Evolutionary conservation across 2,113 vertebrate genomes (phyloP).

Genomic region (Nymphicus hollandicus): DNA sequence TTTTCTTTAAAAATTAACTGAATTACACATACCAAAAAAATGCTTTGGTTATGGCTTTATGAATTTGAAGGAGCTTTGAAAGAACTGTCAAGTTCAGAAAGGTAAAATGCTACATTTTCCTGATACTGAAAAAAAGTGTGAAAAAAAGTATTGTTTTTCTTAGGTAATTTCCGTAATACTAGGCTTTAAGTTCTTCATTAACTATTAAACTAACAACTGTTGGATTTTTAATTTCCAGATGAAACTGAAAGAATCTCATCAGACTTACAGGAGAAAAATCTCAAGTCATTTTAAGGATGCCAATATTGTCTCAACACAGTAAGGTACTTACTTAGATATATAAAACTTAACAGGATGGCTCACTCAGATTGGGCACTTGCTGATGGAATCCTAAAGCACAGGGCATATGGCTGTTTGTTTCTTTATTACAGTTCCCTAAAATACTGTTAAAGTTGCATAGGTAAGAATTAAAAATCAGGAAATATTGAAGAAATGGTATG

Average conservation of each 20-base stretch:
- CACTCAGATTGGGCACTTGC: accelerated
- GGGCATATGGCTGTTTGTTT: background rate
- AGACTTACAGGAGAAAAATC: background rate
- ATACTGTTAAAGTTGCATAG: background rate
- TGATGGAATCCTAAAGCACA: background rate
- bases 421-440: background rate
- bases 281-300: background rate
- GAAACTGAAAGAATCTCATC: background rate
- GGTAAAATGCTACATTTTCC: background rate
- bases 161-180: background rate
- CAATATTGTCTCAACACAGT: background rate
- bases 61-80: slow-evolving; percentile 42
- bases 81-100: background rate
- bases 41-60: background rate
- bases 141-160: background rate
- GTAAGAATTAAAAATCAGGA: background rate
- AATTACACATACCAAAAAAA: slow-evolving; percentile 62
- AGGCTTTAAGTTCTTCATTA: background rate
- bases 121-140: background rate
- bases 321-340: background rate
- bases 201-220: background rate
- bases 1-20: slow-evolving; percentile 68
- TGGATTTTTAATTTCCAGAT: background rate
- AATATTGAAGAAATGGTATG: background rate
- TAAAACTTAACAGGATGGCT: background rate